Conservation (phyloP, 2,113 vertebrate genomes). For the Mobula birostris region DNA sequence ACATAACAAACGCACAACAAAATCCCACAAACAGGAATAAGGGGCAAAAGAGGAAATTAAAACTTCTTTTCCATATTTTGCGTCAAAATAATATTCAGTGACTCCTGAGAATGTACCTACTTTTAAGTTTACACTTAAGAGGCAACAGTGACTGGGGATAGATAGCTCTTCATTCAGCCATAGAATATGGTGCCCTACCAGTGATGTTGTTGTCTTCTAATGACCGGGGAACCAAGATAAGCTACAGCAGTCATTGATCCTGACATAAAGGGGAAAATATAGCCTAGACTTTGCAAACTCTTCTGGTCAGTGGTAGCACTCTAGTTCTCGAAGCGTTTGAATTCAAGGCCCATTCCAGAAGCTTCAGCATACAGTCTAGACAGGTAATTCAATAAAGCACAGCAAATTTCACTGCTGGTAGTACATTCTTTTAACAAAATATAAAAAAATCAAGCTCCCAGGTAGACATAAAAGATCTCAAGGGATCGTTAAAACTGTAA, state of each 20-base stretch:
- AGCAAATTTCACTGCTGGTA: not conserved
- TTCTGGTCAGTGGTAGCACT: not conserved
- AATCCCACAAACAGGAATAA: not conserved
- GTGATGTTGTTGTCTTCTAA: not conserved
- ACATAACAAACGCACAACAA: not conserved
- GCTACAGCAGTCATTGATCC: not conserved
- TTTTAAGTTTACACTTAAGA: not conserved
- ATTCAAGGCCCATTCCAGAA: not conserved
- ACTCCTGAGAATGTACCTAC: not conserved
- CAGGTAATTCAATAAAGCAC: not conserved
- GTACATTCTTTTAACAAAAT: not conserved
- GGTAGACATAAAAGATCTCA: not conserved
- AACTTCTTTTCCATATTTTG: not conserved
- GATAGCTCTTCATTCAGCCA: not conserved
- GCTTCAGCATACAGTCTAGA: not conserved
- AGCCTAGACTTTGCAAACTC: not conserved
- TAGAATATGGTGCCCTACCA: not conserved
- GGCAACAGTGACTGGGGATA: not conserved
- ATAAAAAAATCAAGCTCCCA: not conserved
- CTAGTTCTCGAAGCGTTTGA: not conserved
- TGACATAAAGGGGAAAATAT: not conserved
- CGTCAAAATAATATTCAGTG: not conserved
- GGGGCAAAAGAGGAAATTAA: not conserved
- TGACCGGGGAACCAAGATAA: not conserved
- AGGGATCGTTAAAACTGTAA: not conserved